These are phyloP conservation scores for Desmophyllum pertusum DNA, from an alignment of 92 coral and sea anemone genomes.

Conservation along the genomic window DNA sequence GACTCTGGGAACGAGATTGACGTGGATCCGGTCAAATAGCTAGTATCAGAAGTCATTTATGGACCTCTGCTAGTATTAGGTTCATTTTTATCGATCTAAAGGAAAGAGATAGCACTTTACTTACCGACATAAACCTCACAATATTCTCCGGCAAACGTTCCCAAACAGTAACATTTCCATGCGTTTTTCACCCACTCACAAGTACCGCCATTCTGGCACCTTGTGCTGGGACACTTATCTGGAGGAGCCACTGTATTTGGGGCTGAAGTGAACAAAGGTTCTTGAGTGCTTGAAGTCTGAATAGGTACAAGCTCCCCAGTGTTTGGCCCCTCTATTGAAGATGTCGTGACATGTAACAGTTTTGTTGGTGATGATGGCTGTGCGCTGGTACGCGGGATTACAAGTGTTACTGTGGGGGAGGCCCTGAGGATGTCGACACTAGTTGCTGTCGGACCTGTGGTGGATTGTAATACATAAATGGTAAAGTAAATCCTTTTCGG, in stretches of 20 bases:
- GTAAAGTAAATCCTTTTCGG: not conserved
- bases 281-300: not conserved
- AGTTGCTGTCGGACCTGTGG: not conserved
- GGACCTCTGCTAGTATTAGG: no score
- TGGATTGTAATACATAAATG: not conserved
- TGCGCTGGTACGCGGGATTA: not conserved
- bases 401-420: not conserved
- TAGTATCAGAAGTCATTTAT: no score
- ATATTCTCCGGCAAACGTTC: constrained; percentile 22
- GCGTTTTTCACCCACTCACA: constrained; percentile 6
- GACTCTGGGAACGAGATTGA: no score
- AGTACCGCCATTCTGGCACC: constrained; percentile 41
- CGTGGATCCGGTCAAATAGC: no score
- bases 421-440: not conserved
- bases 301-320: not conserved
- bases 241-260: constrained; percentile 13
- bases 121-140: constrained; percentile 35
- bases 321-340: not conserved
- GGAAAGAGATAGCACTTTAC: not conserved
- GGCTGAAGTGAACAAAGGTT: not conserved
- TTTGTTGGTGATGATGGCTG: not conserved
- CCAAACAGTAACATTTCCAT: constrained; percentile 21
- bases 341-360: not conserved
- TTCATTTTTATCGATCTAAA: not conserved
- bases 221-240: not conserved